phyloP scores from a whole-genome alignment of 2,888 invertebrate species.

The Torymus aiolomorphi region DNA sequence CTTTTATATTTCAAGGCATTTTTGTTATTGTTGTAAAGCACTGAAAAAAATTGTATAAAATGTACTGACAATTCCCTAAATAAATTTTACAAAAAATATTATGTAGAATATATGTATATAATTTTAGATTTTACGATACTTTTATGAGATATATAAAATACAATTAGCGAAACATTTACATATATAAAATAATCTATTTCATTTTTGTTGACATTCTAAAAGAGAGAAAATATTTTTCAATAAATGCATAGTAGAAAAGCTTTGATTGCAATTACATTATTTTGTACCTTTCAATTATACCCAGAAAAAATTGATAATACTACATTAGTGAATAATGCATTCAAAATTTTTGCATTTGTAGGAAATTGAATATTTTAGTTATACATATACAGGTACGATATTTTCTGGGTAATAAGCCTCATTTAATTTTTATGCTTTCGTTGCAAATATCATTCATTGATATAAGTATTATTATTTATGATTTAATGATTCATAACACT shows the following conservation, averaged over 20 bases:
- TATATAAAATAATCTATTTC: constrained; percentile 1
- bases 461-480: neutral
- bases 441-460: neutral
- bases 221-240: neutral
- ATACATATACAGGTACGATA: no score
- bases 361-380: no score
- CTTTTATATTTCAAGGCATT: no score
- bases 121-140: neutral
- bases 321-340: neutral
- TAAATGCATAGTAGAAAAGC: constrained; percentile 1
- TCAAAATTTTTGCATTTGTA: neutral
- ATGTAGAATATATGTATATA: constrained; percentile 1
- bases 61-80: neutral
- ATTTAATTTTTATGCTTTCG: no score
- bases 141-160: constrained; percentile 22
- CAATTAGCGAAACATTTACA: constrained; percentile 2
- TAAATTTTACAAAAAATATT: neutral
- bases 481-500: constrained; percentile 25
- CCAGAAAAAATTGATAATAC: constrained; percentile 10
- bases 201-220: constrained; percentile 21
- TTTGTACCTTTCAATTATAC: constrained; percentile 33
- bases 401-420: no score
- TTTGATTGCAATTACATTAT: constrained; percentile 24
- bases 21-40: no score
- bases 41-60: no score